These are phyloP conservation scores for Rhinopomastus cyanomelas DNA, from an alignment of 2,113 vertebrate species.

Conservation along the genomic window DNA sequence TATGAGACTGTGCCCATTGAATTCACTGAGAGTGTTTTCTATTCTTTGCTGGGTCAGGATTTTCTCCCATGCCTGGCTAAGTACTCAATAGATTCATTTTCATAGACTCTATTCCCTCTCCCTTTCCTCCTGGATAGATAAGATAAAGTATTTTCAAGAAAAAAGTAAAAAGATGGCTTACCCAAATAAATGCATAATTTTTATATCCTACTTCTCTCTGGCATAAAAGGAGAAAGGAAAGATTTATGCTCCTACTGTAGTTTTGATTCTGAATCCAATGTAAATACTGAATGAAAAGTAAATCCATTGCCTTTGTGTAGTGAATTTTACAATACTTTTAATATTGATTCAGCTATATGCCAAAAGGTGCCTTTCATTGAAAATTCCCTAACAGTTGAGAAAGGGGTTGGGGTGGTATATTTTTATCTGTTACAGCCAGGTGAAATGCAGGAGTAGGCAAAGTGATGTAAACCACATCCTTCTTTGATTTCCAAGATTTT, in stretches of 20 bases:
- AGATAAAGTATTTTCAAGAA: slow-evolving; percentile 38
- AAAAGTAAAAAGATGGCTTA: not conserved
- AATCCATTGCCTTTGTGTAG: not conserved
- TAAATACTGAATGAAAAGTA: slow-evolving; percentile 48
- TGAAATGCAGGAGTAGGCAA: not conserved
- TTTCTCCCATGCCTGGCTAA: slow-evolving; percentile 19
- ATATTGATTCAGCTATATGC: slow-evolving; percentile 7
- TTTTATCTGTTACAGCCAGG: not conserved
- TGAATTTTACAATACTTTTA: slow-evolving; percentile 45
- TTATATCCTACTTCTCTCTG: not conserved
- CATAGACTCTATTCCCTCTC: slow-evolving; percentile 7
- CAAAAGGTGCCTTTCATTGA: not conserved
- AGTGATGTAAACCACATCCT: not conserved
- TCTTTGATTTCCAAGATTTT: not conserved
- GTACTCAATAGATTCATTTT: slow-evolving; percentile 14
- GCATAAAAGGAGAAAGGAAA: slow-evolving; percentile 8
- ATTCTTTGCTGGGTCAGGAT: slow-evolving; percentile 27
- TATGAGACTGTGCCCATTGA: not conserved
- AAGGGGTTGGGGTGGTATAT: not conserved
- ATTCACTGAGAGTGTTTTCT: not conserved
- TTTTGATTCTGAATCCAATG: slow-evolving; percentile 37
- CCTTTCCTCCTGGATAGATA: slow-evolving; percentile 24
- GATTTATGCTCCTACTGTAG: not conserved
- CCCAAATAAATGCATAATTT: slow-evolving; percentile 45
- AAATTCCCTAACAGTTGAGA: slow-evolving; percentile 4